Evolutionary conservation across 1,140 invertebrate genomes (phyloP).

Genomic region (Vollenhovia emeryi): DNA sequence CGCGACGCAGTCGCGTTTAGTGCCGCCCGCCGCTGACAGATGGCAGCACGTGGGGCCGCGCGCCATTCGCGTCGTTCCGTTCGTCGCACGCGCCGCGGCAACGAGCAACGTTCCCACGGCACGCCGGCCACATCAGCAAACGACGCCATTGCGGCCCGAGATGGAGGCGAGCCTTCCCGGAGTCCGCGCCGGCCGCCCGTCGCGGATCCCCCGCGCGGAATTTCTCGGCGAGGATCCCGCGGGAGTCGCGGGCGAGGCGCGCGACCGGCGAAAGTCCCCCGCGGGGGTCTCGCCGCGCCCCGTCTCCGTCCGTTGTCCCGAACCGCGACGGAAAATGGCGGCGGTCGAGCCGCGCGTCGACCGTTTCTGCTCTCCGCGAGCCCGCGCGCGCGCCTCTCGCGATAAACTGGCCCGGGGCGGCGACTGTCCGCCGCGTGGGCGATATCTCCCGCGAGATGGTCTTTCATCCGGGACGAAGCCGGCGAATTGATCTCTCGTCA

Average conservation of each 20-base stretch:
- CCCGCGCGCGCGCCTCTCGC: not conserved
- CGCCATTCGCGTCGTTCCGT: conserved; percentile 58
- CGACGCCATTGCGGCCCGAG: conserved; percentile 78
- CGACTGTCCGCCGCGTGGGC: no score
- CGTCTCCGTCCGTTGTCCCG: not conserved
- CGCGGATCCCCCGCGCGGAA: not conserved
- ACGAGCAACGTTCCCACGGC: conserved; percentile 42
- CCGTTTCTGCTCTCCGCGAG: not conserved
- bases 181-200: not conserved
- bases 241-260: not conserved
- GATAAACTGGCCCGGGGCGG: not conserved
- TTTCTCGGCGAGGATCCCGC: not conserved
- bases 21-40: conserved; percentile 55
- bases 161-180: not conserved
- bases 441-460: not conserved
- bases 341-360: not conserved
- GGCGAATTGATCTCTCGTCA: conserved; percentile 5
- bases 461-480: conserved; percentile 20
- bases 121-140: conserved; percentile 79
- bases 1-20: not conserved
- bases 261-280: not conserved
- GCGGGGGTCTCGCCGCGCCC: not conserved
- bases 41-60: conserved; percentile 70
- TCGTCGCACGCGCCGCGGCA: conserved; percentile 54
- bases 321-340: conserved; percentile 4